Evolutionary conservation across 2,888 invertebrate species (phyloP).

Genomic region (Ochropleura plecta): DNA sequence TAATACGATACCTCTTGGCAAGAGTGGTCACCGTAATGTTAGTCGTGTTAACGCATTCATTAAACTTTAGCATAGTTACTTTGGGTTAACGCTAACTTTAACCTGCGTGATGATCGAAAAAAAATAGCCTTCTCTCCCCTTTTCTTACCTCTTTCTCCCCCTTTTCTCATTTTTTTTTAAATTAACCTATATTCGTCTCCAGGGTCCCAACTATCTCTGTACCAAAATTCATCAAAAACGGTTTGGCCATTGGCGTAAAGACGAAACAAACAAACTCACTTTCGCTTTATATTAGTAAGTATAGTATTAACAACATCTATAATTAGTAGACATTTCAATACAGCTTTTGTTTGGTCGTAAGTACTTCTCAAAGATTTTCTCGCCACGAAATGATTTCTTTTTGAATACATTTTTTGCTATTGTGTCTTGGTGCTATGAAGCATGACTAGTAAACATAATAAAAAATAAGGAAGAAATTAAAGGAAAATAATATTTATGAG

Average conservation of each 20-base stretch:
- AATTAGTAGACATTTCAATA: conserved; percentile 10
- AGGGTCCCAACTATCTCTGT: too few relatives aligned
- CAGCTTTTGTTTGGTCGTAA: conserved; percentile 6
- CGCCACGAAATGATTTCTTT: conserved; percentile 13
- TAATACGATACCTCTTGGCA: background rate
- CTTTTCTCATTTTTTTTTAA: too few relatives aligned
- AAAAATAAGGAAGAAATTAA: conserved; percentile 35
- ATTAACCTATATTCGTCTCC: too few relatives aligned
- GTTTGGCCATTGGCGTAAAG: too few relatives aligned
- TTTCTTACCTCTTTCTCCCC: too few relatives aligned
- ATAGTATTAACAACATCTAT: background rate
- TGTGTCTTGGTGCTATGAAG: conserved; percentile 35
- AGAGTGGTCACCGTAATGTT: background rate
- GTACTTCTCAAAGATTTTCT: conserved; percentile 11
- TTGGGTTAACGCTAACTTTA: too few relatives aligned
- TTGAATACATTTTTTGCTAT: conserved; percentile 41
- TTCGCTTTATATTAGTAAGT: too few relatives aligned
- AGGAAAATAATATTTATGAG: conserved; percentile 34
- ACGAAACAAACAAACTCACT: too few relatives aligned
- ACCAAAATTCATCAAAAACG: too few relatives aligned
- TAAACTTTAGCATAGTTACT: too few relatives aligned
- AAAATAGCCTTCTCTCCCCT: too few relatives aligned
- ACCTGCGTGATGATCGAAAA: too few relatives aligned
- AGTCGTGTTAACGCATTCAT: background rate
- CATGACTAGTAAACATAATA: conserved; percentile 22